Base-by-base conservation (phyloP, 2,888 invertebrate species). In the Archaeoteleia sp. region DNA sequence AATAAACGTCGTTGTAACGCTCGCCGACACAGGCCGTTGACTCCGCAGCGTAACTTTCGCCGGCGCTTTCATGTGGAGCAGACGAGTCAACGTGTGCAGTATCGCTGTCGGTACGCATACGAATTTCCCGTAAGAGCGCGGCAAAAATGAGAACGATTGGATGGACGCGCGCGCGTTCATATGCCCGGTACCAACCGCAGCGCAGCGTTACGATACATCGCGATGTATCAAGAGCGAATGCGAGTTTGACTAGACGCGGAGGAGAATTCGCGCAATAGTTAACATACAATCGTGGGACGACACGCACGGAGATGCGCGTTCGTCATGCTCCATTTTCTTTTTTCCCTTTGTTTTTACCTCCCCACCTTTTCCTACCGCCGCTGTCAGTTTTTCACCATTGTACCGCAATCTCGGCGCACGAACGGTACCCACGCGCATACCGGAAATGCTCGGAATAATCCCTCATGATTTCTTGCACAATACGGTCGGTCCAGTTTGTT, bases 31-130 rank as follows among this genome's bases (percentile, higher is more conserved):
- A 81, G 82, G 82, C 75, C 82, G 70, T 81, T 82, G 82, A 82
- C 82, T 81, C 75, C 60, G 60, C 60, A 17, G 74, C 63, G 72
- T 78, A 81, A 82, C 81, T 82, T 82, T 82, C 82, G 82, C 81
- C 65, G 71, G 17, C 74, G 78, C 77, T 81, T 82, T 80, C 80
- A 81, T 81, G 74, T 76, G 76, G 76, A 77, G 74, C 77, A 77
- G 70, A 73, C 71, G 63, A 53, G 49, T n/a, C n/a, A n/a, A n/a
- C n/a, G 35, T n/a, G 6, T 12, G 17, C 14, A 14, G 2, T n/a
- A n/a, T n/a, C n/a, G n/a, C n/a, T n/a, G n/a, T n/a, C n/a, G n/a
- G n/a, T n/a, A n/a, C 12, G 42, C 39, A 15, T 12, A n/a, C 35
- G 49, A 46, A 40, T 48, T 29, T 6, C 42, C 62, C 62, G 48